phyloP scores from a whole-genome alignment of 2,888 invertebrate genomes.

The Dilophus febrilis region DNA sequence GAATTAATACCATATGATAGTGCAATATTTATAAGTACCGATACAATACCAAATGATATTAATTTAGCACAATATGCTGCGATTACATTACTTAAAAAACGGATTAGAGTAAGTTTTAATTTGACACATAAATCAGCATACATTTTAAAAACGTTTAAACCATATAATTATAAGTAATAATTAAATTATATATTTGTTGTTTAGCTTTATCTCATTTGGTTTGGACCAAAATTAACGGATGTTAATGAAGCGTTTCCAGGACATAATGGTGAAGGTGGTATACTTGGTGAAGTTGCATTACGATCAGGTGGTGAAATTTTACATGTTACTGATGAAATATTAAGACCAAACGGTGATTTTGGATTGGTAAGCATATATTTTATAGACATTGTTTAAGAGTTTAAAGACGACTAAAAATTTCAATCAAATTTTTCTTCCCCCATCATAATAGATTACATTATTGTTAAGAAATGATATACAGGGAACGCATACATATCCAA shows the following conservation, averaged over 20 bases:
- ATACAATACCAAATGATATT: slow-evolving; percentile 36
- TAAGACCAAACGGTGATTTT: slow-evolving; percentile 25
- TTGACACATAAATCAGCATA: too few species aligned
- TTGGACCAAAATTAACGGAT: slow-evolving; percentile 26
- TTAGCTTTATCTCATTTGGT: slow-evolving; percentile 33
- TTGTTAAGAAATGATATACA: slow-evolving; percentile 11
- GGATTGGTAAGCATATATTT: slow-evolving; percentile 16
- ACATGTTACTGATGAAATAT: slow-evolving; percentile 24
- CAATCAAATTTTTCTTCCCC: not conserved
- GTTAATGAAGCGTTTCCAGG: slow-evolving; percentile 24
- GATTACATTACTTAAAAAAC: slow-evolving; percentile 28
- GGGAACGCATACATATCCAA: slow-evolving; percentile 21
- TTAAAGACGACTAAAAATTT: too few species aligned
- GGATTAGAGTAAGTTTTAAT: slow-evolving; percentile 26
- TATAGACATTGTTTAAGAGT: not conserved
- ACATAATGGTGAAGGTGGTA: slow-evolving; percentile 25
- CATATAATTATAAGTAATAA: not conserved
- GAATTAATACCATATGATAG: slow-evolving; percentile 44
- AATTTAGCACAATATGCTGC: slow-evolving; percentile 31
- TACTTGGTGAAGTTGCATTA: slow-evolving; percentile 30
- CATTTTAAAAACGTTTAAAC: not conserved
- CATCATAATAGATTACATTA: slow-evolving; percentile 12
- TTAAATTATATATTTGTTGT: slow-evolving; percentile 8
- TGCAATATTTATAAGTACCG: slow-evolving; percentile 42
- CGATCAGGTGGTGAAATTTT: slow-evolving; percentile 32